Conservation (phyloP, 2,888 invertebrate genomes). For the Melolontha melolontha region DNA sequence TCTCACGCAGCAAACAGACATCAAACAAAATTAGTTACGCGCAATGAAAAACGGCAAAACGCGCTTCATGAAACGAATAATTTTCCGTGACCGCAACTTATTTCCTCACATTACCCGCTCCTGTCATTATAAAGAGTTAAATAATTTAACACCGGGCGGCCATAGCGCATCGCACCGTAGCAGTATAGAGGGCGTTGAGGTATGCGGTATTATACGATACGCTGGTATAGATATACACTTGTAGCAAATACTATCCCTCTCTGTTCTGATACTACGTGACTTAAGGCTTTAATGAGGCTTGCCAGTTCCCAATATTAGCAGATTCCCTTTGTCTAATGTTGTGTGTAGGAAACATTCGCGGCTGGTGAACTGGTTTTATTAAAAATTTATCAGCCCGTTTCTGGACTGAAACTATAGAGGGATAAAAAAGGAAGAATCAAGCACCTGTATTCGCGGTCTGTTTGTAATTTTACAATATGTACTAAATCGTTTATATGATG, state of each 20-base stretch:
- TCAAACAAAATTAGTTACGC: slow-evolving; percentile 37
- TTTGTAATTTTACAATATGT: no score
- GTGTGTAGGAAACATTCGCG: not conserved
- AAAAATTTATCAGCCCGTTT: slow-evolving; percentile 21
- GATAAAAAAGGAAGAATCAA: no score
- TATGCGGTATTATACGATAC: slow-evolving; percentile 11
- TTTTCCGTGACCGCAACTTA: slow-evolving; percentile 33
- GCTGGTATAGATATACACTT: not conserved
- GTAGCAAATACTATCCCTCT: not conserved
- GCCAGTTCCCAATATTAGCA: slow-evolving; percentile 29
- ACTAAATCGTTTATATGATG: no score
- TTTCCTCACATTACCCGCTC: slow-evolving; percentile 24
- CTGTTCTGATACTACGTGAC: slow-evolving; percentile 37
- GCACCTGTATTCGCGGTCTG: no score
- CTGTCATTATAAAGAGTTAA: slow-evolving; percentile 27
- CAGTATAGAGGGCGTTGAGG: not conserved
- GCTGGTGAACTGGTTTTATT: slow-evolving; percentile 27
- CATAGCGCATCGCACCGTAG: slow-evolving; percentile 14
- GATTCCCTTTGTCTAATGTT: slow-evolving; percentile 23
- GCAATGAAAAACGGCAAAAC: slow-evolving; percentile 15
- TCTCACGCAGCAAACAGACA: slow-evolving; percentile 31
- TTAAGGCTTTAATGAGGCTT: slow-evolving; percentile 40
- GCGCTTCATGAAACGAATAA: slow-evolving; percentile 25
- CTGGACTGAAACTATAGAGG: no score
- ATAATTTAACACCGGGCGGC: slow-evolving; percentile 28